Evolutionary conservation across 2,113 vertebrate species (phyloP).

Genomic region (Otus sunia): DNA sequence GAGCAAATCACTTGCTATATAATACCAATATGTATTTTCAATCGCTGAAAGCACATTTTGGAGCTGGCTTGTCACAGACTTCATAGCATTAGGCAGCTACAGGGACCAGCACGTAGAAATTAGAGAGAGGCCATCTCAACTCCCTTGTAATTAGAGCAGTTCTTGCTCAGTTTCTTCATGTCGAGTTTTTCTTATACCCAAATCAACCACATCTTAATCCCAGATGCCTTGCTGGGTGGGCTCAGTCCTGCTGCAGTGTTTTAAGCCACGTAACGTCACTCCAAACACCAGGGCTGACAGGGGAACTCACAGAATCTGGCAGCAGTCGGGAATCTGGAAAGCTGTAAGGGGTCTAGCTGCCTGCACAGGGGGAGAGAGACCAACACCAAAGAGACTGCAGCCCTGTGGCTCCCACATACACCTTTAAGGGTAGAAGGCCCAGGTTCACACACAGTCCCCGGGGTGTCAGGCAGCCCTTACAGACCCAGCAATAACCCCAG

Average conservation of each 20-base stretch:
- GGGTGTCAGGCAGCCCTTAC: neutral
- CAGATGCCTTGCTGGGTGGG: neutral
- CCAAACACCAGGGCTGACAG: neutral
- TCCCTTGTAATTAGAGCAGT: neutral
- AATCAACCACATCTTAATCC: neutral
- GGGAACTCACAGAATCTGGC: neutral
- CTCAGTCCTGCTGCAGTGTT: neutral
- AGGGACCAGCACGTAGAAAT: neutral
- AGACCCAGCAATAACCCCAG: neutral
- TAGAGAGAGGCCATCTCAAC: neutral
- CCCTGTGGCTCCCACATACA: neutral
- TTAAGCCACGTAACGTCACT: neutral
- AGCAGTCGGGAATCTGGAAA: neutral
- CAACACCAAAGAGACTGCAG: accelerated
- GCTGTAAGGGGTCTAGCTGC: neutral
- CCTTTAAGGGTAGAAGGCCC: neutral
- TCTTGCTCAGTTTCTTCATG: neutral
- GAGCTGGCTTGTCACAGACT: neutral
- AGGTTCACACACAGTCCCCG: neutral
- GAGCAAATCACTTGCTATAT: neutral
- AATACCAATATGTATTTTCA: neutral
- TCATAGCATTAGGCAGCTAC: neutral
- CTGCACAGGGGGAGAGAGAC: neutral
- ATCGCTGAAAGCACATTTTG: neutral
- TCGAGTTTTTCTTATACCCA: neutral